These are phyloP conservation scores for Leptinotarsa defecta DNA, from an alignment of 1,140 invertebrate genomes.

Conservation along the genomic window DNA sequence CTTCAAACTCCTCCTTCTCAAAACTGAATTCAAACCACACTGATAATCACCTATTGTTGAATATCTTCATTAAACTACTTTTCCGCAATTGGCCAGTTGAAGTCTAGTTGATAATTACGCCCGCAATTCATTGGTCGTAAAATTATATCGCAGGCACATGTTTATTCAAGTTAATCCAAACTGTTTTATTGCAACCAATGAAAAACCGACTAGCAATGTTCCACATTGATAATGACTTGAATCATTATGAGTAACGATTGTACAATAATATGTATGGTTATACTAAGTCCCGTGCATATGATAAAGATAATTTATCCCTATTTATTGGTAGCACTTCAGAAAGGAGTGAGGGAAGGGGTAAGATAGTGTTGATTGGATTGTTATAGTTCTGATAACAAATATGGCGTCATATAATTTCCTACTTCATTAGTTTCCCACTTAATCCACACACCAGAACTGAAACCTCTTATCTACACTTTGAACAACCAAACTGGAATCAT, in stretches of 20 bases:
- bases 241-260: background rate
- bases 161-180: slow-evolving; percentile 22
- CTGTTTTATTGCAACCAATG: slow-evolving; percentile 21
- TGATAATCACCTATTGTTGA: slow-evolving; percentile 6
- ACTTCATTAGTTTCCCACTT: too few relatives aligned
- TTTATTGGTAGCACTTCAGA: too few relatives aligned
- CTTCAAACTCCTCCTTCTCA: background rate
- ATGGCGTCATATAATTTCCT: too few relatives aligned
- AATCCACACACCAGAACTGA: too few relatives aligned
- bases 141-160: slow-evolving; percentile 12
- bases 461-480: too few relatives aligned
- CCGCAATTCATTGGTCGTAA: slow-evolving; percentile 22
- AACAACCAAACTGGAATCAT: too few relatives aligned
- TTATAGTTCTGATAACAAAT: too few relatives aligned
- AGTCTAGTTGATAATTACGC: slow-evolving; percentile 12
- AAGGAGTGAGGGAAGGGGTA: too few relatives aligned
- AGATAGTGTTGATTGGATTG: too few relatives aligned
- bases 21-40: background rate
- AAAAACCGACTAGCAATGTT: slow-evolving; percentile 16
- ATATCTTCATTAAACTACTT: slow-evolving; percentile 4
- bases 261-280: too few relatives aligned
- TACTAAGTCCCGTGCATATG: too few relatives aligned
- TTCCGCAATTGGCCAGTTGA: slow-evolving; percentile 3
- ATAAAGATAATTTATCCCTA: too few relatives aligned
- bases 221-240: slow-evolving; percentile 27